These are phyloP conservation scores for rat (Rattus norvegicus) DNA, from an alignment of 2,113 vertebrate genomes.

Conservation along the genomic window DNA sequence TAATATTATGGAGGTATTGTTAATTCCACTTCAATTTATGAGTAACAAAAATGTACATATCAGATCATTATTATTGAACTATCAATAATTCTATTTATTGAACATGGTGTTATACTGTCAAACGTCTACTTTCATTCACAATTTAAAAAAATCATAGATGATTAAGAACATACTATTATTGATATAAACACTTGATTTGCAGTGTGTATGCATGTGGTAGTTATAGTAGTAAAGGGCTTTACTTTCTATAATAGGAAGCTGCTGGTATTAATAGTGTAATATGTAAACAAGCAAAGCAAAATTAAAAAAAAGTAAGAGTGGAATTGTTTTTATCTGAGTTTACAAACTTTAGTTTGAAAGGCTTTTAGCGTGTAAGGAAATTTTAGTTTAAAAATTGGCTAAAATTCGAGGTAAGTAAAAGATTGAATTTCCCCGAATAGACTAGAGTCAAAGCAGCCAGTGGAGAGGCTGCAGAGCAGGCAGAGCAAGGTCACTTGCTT, in stretches of 20 bases:
- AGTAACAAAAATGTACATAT: background rate
- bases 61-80: background rate
- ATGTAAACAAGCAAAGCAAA: background rate
- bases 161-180: background rate
- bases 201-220: background rate
- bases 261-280: background rate
- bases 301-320: background rate
- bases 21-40: background rate
- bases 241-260: background rate
- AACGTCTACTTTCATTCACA: background rate
- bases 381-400: constrained; percentile 8
- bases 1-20: constrained; percentile 2
- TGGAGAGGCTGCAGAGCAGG: background rate
- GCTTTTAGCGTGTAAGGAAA: background rate
- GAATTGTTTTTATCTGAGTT: background rate
- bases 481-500: background rate
- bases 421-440: background rate
- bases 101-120: background rate
- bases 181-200: background rate
- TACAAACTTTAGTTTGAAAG: constrained; percentile 18
- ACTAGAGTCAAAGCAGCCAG: background rate
- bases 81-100: background rate
- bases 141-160: background rate
- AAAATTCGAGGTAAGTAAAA: constrained; percentile 18
- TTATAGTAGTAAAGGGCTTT: background rate